These are phyloP conservation scores for Epinotia bilunana DNA, from an alignment of 2,888 invertebrate genomes.

Conservation along the genomic window DNA sequence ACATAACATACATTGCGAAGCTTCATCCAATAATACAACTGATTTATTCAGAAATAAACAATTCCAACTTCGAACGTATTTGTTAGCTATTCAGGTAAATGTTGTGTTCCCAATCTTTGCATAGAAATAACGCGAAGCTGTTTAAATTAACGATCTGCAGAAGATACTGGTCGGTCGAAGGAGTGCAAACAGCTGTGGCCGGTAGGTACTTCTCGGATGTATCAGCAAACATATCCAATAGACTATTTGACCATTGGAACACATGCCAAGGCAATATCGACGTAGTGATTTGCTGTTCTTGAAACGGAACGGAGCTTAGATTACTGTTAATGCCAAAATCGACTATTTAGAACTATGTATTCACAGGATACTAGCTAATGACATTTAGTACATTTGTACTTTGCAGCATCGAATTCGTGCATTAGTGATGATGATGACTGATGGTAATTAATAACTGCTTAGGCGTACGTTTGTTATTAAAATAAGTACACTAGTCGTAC, in stretches of 20 bases:
- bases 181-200: slow-evolving; percentile 11
- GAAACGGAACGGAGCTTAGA: not conserved
- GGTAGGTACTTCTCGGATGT: slow-evolving; percentile 8
- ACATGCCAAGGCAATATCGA: slow-evolving; percentile 19
- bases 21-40: not conserved
- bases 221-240: slow-evolving; percentile 17
- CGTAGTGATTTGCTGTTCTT: slow-evolving; percentile 9
- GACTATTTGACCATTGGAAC: slow-evolving; percentile 25
- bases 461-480: too few relatives aligned
- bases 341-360: not conserved
- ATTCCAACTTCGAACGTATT: slow-evolving; percentile 13
- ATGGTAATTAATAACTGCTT: too few relatives aligned
- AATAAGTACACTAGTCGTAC: too few relatives aligned
- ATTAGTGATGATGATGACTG: not conserved
- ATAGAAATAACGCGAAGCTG: slow-evolving; percentile 24
- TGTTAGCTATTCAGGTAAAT: slow-evolving; percentile 11
- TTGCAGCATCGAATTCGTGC: not conserved
- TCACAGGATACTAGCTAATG: not conserved
- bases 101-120: slow-evolving; percentile 16
- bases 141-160: slow-evolving; percentile 13
- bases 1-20: slow-evolving; percentile 4
- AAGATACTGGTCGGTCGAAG: slow-evolving; percentile 5
- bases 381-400: not conserved
- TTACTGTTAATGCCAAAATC: not conserved
- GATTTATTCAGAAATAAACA: slow-evolving; percentile 11